Conservation (phyloP, 2,797 vertebrate genomes). For the Loris lydekkerianus region DNA sequence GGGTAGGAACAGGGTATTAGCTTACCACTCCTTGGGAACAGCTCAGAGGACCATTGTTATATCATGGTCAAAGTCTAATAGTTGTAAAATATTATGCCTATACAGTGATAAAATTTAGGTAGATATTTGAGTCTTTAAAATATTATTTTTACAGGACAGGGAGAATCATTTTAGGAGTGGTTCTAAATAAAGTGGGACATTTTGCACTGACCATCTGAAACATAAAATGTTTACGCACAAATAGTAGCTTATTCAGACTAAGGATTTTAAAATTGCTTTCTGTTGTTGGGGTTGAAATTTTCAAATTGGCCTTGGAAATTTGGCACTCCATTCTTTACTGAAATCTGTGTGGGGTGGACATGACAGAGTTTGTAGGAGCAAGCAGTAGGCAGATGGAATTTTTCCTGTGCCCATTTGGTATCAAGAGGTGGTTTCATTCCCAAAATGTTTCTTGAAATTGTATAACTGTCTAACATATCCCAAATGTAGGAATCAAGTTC, state of each 20-base stretch:
- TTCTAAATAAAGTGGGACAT: conserved; percentile 22
- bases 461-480: background rate
- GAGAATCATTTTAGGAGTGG: conserved; percentile 7
- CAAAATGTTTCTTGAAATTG: conserved; percentile 28
- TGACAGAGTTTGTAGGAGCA: background rate
- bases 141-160: background rate
- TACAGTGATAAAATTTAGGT: background rate
- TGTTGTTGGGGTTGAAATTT: conserved; percentile 27
- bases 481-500: conserved; percentile 38
- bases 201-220: background rate
- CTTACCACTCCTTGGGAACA: background rate
- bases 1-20: background rate
- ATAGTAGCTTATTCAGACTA: background rate
- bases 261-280: conserved; percentile 56
- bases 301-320: background rate
- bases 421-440: background rate
- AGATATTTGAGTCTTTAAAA: background rate
- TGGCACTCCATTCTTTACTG: background rate
- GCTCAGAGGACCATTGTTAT: background rate
- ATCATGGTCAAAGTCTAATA: background rate
- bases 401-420: conserved; percentile 35
- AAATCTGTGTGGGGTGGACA: background rate
- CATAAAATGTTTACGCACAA: background rate
- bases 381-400: background rate
- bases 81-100: conserved; percentile 13